These are phyloP conservation scores for Pseudopleuronectes americanus DNA, from an alignment of 2,797 vertebrate species.

Conservation along the genomic window DNA sequence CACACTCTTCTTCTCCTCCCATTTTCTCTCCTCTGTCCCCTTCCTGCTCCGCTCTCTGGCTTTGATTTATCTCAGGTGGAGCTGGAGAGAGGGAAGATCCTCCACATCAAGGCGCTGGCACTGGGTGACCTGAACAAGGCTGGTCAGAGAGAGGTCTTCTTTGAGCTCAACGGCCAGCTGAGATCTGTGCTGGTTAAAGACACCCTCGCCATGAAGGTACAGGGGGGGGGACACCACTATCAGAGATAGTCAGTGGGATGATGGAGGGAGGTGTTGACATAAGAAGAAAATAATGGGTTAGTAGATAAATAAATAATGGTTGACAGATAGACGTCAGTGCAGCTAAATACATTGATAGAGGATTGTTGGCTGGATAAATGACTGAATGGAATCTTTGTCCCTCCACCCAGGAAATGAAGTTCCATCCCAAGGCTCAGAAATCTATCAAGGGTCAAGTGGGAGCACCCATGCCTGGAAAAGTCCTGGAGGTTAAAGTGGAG, in stretches of 20 bases:
- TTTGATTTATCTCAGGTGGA: slow-evolving; percentile 85
- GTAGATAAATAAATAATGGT: slow-evolving; percentile 1
- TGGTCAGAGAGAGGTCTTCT: slow-evolving; percentile 96
- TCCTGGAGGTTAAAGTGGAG: slow-evolving; percentile 91
- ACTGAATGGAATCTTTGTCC: slow-evolving; percentile 21
- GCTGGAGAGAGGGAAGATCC: slow-evolving; percentile 92
- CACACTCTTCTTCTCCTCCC: too few relatives aligned
- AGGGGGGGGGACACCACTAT: too few relatives aligned
- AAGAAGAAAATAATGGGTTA: background rate
- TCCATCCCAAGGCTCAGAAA: slow-evolving; percentile 94
- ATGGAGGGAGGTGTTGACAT: background rate
- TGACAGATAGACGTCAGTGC: background rate
- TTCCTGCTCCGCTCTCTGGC: background rate
- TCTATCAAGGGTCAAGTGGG: slow-evolving; percentile 93
- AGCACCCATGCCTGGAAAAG: slow-evolving; percentile 95
- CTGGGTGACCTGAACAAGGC: slow-evolving; percentile 93
- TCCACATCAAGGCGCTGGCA: slow-evolving; percentile 96
- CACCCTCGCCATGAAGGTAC: slow-evolving; percentile 93
- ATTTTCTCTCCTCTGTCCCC: background rate
- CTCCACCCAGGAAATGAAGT: slow-evolving; percentile 90
- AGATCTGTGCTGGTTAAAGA: slow-evolving; percentile 94
- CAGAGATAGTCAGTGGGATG: too few relatives aligned
- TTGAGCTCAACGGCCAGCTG: slow-evolving; percentile 95
- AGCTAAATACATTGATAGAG: slow-evolving; percentile 7
- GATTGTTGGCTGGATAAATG: too few relatives aligned